Base-by-base conservation (phyloP, 2,888 invertebrate species). In the Dynastes hyllus region DNA sequence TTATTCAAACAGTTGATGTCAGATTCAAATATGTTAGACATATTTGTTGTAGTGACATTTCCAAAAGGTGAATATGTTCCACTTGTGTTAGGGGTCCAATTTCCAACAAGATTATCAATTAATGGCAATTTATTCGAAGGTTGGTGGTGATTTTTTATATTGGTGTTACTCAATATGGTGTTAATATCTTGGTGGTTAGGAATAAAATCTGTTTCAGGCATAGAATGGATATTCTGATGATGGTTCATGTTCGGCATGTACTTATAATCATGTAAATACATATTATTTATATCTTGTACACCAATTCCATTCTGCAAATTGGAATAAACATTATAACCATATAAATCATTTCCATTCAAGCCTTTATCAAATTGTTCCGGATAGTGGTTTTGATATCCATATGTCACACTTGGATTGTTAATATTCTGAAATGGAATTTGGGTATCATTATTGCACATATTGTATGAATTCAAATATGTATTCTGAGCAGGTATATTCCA, bases 21-120 rank as follows among this genome's bases (percentile, higher is more conserved):
- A 88, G 87, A 81, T 77, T 88, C 88, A 82, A 88, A 88, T 63
- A 88, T 86, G 32, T 84, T 85, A 65, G 78, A 80, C 77, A 83
- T 91, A 82, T 91, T 92, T 16, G 91, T 86, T 8, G 91, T 90
- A 82, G 91, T 91, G 80, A 91, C 90, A 84, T 91, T 92, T 1
- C 94, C 94, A 88, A 94, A 94, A 0, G 94, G 95, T 77, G 93
- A 93, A 85, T 94, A 95, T 8, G 94, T 94, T 16, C 94, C 94
- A 76, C 92, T 92, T 50, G 93, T 93, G 86, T 93, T 94, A 4
- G 94, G 93, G 51, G 92, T 92, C 92, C 94, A 93, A 86, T 94
- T 94, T 9, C 94, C 93, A 76, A 94, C 91, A 63, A 95, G 90
- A 88, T 94, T 94, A 84, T 94, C 94, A 79, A 95, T 91, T 81